Percentiles rank a stretch among this genome's conserved stretches.
Evolutionary conservation across 1,140 invertebrate species (phyloP).

Genomic region (Listronotus bonariensis): DNA sequence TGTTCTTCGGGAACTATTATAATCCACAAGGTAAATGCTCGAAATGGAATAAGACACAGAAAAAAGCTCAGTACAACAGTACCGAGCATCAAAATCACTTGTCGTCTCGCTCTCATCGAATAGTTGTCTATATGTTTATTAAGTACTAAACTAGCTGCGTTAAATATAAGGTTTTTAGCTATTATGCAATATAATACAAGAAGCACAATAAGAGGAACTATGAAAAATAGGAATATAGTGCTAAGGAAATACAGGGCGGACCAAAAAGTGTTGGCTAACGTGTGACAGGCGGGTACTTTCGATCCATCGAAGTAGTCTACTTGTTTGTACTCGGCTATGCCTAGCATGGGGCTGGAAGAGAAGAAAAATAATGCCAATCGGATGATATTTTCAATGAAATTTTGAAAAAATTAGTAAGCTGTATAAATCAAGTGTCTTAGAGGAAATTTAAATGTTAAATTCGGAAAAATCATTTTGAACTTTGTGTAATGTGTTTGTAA

Average conservation of each 20-base stretch:
- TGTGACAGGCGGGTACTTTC: slow-evolving; percentile 67
- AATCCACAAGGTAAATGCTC: slow-evolving; percentile 81
- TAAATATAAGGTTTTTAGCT: slow-evolving; percentile 71
- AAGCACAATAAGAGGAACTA: slow-evolving; percentile 75
- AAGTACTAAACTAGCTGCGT: slow-evolving; percentile 63
- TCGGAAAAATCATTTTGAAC: too few relatives aligned
- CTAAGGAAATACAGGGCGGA: slow-evolving; percentile 73
- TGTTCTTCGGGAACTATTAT: slow-evolving; percentile 67
- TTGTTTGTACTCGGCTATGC: slow-evolving; percentile 66
- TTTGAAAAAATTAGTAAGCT: too few relatives aligned
- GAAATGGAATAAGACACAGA: slow-evolving; percentile 82
- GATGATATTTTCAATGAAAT: not conserved
- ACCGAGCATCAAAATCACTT: slow-evolving; percentile 81
- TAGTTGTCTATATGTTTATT: slow-evolving; percentile 66
- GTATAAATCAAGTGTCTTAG: too few relatives aligned
- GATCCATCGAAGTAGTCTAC: slow-evolving; percentile 60
- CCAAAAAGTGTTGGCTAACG: slow-evolving; percentile 68
- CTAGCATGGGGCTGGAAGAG: slow-evolving; percentile 66
- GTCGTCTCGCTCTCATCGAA: slow-evolving; percentile 66
- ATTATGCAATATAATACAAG: slow-evolving; percentile 78
- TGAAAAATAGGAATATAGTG: slow-evolving; percentile 75
- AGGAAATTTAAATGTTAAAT: too few relatives aligned
- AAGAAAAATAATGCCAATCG: slow-evolving; percentile 13
- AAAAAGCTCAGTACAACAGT: slow-evolving; percentile 86
- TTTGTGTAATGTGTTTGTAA: too few relatives aligned